Evolutionary conservation across 2,113 vertebrate species (phyloP).

Genomic region (Elephas maximus): DNA sequence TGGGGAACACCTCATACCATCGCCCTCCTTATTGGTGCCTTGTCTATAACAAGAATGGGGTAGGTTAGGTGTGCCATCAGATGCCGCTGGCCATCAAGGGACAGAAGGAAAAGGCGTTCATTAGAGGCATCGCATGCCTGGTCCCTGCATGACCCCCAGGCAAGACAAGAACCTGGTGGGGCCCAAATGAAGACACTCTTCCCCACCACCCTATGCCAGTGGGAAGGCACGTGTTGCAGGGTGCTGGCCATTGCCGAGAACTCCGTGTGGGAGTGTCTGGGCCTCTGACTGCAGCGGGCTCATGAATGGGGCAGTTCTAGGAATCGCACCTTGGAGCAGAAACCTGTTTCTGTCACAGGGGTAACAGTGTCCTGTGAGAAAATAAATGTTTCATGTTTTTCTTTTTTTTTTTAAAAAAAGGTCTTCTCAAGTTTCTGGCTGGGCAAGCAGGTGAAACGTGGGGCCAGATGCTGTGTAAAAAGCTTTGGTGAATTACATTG

Average conservation of each 20-base stretch:
- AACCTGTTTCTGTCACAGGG: neutral
- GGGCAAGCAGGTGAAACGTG: neutral
- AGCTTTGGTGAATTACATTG: neutral
- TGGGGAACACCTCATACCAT: conserved; percentile 91
- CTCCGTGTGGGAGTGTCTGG: conserved; percentile 86
- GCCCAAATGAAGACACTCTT: conserved; percentile 91
- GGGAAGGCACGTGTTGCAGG: conserved; percentile 92
- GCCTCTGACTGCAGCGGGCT: neutral
- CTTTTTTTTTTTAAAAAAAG: neutral
- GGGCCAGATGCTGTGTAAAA: neutral
- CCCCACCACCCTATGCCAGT: conserved; percentile 87
- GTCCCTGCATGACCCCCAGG: conserved; percentile 88
- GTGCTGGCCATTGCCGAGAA: conserved; percentile 89
- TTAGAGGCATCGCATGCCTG: conserved; percentile 93
- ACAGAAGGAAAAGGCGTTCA: conserved; percentile 93
- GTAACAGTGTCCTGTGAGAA: neutral
- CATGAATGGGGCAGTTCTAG: neutral
- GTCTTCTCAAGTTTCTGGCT: neutral
- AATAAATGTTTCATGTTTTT: neutral
- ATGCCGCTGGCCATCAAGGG: conserved; percentile 94
- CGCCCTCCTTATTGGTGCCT: conserved; percentile 92
- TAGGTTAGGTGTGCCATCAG: conserved; percentile 92
- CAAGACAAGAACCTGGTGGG: conserved; percentile 94
- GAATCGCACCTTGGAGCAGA: neutral
- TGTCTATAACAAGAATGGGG: conserved; percentile 91